Percentiles rank a stretch among this genome's conserved stretches.
Conservation (phyloP, 2,888 invertebrate species). For the Oscheius sp. region DNA sequence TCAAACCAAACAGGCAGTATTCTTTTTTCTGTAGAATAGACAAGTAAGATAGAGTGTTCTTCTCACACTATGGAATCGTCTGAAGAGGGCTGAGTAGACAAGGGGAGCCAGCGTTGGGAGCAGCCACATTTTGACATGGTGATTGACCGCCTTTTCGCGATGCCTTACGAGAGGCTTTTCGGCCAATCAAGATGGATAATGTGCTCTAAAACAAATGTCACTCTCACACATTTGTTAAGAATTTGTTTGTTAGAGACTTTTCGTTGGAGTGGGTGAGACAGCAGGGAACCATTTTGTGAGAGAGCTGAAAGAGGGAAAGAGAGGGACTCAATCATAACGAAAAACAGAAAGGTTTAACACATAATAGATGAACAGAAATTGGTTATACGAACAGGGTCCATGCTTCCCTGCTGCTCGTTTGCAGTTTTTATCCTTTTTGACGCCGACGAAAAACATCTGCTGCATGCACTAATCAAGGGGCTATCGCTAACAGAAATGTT, state of each 20-base stretch:
- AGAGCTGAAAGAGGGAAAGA: slow-evolving; percentile 5
- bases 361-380: too few relatives aligned
- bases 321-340: neutral
- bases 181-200: slow-evolving; percentile 37
- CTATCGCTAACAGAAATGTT: slow-evolving; percentile 29
- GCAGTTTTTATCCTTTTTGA: neutral
- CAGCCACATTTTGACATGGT: slow-evolving; percentile 22
- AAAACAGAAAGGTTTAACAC: neutral
- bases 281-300: slow-evolving; percentile 5
- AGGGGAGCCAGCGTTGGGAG: slow-evolving; percentile 37
- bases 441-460: slow-evolving; percentile 20
- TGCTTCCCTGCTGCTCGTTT: slow-evolving; percentile 14
- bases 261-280: neutral
- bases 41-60: slow-evolving; percentile 1
- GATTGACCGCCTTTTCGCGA: slow-evolving; percentile 39
- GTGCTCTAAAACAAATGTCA: slow-evolving; percentile 38
- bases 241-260: too few relatives aligned
- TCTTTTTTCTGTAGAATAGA: neutral
- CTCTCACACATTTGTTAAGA: slow-evolving; percentile 21
- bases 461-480: slow-evolving; percentile 1
- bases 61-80: slow-evolving; percentile 37
- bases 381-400: neutral
- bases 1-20: slow-evolving; percentile 13
- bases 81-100: slow-evolving; percentile 39
- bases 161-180: slow-evolving; percentile 40